Evolutionary conservation across 2,113 vertebrate genomes (phyloP).

Genomic region (Apaloderma vittatum): DNA sequence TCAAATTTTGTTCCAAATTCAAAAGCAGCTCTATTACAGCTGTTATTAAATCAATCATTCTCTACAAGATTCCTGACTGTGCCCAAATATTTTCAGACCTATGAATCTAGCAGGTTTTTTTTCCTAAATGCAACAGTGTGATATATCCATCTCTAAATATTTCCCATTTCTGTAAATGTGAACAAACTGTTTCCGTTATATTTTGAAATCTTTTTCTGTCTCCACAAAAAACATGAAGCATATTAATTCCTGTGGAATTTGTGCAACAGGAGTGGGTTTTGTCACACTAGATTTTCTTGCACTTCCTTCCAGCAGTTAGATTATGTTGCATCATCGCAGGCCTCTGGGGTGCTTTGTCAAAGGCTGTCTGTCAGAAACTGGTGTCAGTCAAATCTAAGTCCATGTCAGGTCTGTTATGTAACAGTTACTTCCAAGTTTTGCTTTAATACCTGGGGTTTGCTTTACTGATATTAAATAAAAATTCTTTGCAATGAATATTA

Average conservation of each 20-base stretch:
- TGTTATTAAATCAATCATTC: not conserved
- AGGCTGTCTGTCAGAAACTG: conserved; percentile 23
- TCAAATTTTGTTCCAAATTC: not conserved
- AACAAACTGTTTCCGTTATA: not conserved
- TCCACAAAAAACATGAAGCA: not conserved
- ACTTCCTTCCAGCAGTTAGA: conserved; percentile 7
- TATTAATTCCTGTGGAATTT: conserved; percentile 17
- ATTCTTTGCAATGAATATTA: conserved; percentile 81
- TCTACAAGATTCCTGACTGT: not conserved
- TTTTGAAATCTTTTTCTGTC: not conserved
- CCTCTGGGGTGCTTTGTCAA: conserved; percentile 19
- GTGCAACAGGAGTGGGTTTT: not conserved
- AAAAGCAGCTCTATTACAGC: not conserved
- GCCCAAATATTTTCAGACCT: not conserved
- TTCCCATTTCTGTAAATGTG: not conserved
- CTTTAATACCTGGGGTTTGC: conserved; percentile 77
- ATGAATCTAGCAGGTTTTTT: not conserved
- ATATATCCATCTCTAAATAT: not conserved
- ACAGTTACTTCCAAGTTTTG: conserved; percentile 70
- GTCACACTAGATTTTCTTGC: not conserved
- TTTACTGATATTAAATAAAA: conserved; percentile 81
- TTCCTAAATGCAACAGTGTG: not conserved
- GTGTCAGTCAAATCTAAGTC: conserved; percentile 46
- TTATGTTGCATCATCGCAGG: not conserved
- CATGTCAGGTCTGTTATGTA: conserved; percentile 21